Base-by-base conservation (phyloP, 2,797 vertebrate species). In the Pteropus rufus region DNA sequence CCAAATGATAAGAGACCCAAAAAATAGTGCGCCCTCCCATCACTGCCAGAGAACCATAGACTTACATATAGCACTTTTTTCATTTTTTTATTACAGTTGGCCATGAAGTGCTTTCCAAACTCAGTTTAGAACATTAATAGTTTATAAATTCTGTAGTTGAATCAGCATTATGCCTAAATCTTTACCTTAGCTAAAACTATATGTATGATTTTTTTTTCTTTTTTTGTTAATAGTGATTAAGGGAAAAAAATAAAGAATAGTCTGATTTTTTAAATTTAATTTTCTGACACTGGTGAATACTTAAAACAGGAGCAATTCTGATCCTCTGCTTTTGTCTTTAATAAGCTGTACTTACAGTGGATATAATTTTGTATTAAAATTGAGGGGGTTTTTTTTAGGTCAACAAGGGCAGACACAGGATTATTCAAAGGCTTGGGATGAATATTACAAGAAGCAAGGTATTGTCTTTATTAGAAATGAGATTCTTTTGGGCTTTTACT, bases 381-480 rank as follows among this genome's bases (percentile, higher is more conserved):
- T 67, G 89, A 81, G 41, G 69, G 96, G 67, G 94, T 88, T 97
- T 46, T 95, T 92, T 98, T 93, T 96, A 99, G 99, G 99, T 98
- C 99, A 99, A 97, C 99, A 99, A 98, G 98, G 97, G 80, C 98
- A 99, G 95, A 98, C 98, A 97, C 98, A 99, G 98, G 98, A 99
- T 98, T 99, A 99, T 98, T 99, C 98, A 26, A 98, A 99, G 98
- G 99, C 99, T 96, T 99, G 98, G 98, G 99, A 99, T 98, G 98
- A 99, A 95, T 99, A 99, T 97, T 99, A 99, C 92, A 99, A 99
- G 98, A 99, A 99, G 98, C 98, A 99, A 99, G 99, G 99, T 99
- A 96, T 92, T 29, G 26, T 96, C 93, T 95, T 97, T 96, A 93
- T 93, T 97, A 95, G 95, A 56, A 19, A 83, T 26, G 82, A 94